Conservation (phyloP, 1,140 invertebrate genomes). For the Potamilus streckersoni region DNA sequence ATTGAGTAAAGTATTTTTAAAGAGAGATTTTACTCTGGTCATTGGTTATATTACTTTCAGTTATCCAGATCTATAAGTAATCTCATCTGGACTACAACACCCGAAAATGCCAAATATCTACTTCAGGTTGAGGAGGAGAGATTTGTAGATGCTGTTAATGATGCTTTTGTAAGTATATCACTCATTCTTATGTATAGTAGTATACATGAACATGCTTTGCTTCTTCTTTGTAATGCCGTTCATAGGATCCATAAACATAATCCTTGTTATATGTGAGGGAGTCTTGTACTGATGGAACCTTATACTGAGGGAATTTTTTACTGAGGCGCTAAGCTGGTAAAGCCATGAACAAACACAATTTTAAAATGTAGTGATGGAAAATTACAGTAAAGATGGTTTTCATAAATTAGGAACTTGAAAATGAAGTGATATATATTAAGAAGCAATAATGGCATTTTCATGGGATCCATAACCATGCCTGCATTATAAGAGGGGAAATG, state of each 20-base stretch:
- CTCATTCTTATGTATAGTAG: too few species aligned
- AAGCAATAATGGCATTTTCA: too few species aligned
- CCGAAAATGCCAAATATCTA: conserved; percentile 79
- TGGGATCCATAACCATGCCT: too few species aligned
- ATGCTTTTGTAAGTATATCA: conserved; percentile 78
- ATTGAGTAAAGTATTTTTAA: conserved; percentile 1
- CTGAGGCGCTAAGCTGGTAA: too few species aligned
- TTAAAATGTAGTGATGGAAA: too few species aligned
- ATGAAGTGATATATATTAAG: too few species aligned
- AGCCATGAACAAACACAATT: too few species aligned
- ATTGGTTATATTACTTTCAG: conserved; percentile 59
- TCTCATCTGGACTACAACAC: conserved; percentile 90
- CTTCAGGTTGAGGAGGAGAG: conserved; percentile 78
- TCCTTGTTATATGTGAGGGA: neutral
- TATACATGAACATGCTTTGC: neutral
- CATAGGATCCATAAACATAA: neutral
- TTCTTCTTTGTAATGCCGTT: neutral
- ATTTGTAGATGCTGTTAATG: conserved; percentile 92
- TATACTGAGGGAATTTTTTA: too few species aligned
- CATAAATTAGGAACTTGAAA: too few species aligned
- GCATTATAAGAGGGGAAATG: too few species aligned
- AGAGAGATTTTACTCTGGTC: neutral
- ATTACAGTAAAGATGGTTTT: too few species aligned
- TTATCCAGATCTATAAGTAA: conserved; percentile 82
- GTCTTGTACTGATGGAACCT: too few species aligned